Percentiles rank a stretch among this genome's conserved stretches.
phyloP scores from a whole-genome alignment of 2,888 invertebrate genomes.

The Cephus spinipes region DNA sequence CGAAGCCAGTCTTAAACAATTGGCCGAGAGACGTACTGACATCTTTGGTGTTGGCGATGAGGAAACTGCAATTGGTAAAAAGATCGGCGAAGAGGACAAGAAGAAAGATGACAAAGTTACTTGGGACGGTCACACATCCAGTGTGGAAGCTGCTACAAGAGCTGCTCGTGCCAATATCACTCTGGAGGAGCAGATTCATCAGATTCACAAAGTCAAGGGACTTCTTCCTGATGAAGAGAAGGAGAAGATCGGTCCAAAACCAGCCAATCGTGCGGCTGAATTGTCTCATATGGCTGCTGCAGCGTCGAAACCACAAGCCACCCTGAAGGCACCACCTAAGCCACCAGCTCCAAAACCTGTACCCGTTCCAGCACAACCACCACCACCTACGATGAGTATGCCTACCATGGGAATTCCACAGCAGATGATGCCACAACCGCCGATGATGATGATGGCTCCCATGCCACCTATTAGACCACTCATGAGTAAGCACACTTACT shows the following conservation, averaged over 20 bases:
- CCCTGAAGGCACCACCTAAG: conserved; percentile 61
- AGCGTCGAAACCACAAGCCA: conserved; percentile 60
- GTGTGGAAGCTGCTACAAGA: conserved; percentile 94
- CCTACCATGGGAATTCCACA: conserved; percentile 67
- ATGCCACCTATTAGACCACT: conserved; percentile 72
- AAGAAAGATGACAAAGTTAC: conserved; percentile 91
- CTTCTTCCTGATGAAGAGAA: conserved; percentile 95
- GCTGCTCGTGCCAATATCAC: conserved; percentile 96
- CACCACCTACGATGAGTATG: conserved; percentile 62
- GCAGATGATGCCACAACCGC: conserved; percentile 69
- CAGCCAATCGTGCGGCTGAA: conserved; percentile 69
- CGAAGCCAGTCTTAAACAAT: conserved; percentile 92
- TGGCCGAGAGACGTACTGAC: conserved; percentile 99
- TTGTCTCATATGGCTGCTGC: conserved; percentile 62
- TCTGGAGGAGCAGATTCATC: conserved; percentile 96
- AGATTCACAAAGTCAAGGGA: conserved; percentile 96
- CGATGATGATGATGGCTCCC: conserved; percentile 75
- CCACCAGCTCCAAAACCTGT: conserved; percentile 63
- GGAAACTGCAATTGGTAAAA: conserved; percentile 99
- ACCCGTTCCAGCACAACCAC: conserved; percentile 64
- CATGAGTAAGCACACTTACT: conserved; percentile 67
- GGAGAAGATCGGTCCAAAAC: conserved; percentile 95
- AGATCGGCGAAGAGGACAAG: conserved; percentile 91
- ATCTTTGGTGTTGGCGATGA: conserved; percentile 99
- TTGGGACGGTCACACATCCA: conserved; percentile 98